Base-by-base conservation (phyloP, 2,888 invertebrate genomes). In the Elmis aenea region DNA sequence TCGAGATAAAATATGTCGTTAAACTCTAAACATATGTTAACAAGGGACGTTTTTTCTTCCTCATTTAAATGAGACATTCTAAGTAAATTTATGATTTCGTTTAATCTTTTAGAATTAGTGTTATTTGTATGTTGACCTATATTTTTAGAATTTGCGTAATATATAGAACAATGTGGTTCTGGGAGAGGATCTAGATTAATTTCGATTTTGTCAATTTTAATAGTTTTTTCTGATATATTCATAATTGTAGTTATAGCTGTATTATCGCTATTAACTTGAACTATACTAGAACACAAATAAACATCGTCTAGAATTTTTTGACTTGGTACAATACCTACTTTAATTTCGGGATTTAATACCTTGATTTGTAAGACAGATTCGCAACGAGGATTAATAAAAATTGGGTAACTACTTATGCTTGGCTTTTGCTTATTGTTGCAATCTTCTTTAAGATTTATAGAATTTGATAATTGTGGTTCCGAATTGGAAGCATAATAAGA, bases 1-100 rank as follows among this genome's bases (percentile, higher is more conserved):
- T 42, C 47, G 33, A 53, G 35, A 45, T 48, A 32, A 31, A 57
- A 55, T 8, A 57, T 51, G 24, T 54, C 52, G 20, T 44, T 21
- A 38, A 32, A 52, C 38, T 50, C 27, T 5, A 23, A 13, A 36
- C 50, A 52, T 15, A 44, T 13, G 20, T 44, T 32, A 29, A 37
- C 10, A 5, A 55, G 25, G 2, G 39, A 36, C 14, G 33, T 10
- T 32, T 24, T 37, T 46, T 55, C 51, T 36, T 51, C 52, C 5
- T 4, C 13, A 40, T 51, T 54, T 30, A 51, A 35, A 33, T 54
- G 50, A 32, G 45, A 36, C 6, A 3, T 25, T 25, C n/a, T 25
- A 11, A 3, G 12, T 6, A n/a, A n/a, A n/a, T n/a, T n/a, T n/a
- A n/a, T n/a, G n/a, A n/a, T n/a, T n/a, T n/a, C n/a, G n/a, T n/a